Base-by-base conservation (phyloP, 2,113 vertebrate genomes). In the Thermophis baileyi region DNA sequence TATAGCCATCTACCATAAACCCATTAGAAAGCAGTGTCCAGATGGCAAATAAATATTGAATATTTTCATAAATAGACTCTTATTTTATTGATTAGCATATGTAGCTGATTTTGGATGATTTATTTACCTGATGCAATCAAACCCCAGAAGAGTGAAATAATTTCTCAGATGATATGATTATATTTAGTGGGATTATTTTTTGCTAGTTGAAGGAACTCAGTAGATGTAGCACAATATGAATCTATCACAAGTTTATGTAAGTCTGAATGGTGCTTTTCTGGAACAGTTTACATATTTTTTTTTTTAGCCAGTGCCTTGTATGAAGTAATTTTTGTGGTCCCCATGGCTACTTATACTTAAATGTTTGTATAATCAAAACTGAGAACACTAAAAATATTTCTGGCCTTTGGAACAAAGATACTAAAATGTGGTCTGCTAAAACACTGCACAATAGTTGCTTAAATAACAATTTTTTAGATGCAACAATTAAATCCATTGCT, bases 21-120 rank as follows among this genome's bases (percentile, higher is more conserved):
- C 7, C 6, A 93, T 74, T 90, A 93, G 91, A 92, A 93, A 89
- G 22, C 2, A 50, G 1, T 93, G 88, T 49, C 5, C 12, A 95
- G 49, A 86, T 85, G 53, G 85, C 93, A 96, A 93, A 92, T 94
- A 85, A 89, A 18, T 92, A 2, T 22, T 91, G 4, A 0, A 27
- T 86, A 1, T 89, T 92, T 94, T 94, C 2, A 92, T 63, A 91
- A 92, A n/a, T 20, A 54, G 10, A n/a, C 10, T 96, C 93, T 95
- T 95, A 91, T 92, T 94, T 40, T 40, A 1, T 94, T 40, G 53
- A n/a, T 54, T 30, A 90, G 30, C 44, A 4, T 91, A 22, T 25
- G 1, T 91, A 93, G 4, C 18, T 57, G 51, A 35, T 91, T 95
- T 95, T 89, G 12, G 51, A n/a, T 16, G 49, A 8, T 27, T 92